A percentile compares a stretch with the other conserved stretches of the same genome.
Conservation (phyloP, 2,113 vertebrate species). For the Spizaetus ornatus region DNA sequence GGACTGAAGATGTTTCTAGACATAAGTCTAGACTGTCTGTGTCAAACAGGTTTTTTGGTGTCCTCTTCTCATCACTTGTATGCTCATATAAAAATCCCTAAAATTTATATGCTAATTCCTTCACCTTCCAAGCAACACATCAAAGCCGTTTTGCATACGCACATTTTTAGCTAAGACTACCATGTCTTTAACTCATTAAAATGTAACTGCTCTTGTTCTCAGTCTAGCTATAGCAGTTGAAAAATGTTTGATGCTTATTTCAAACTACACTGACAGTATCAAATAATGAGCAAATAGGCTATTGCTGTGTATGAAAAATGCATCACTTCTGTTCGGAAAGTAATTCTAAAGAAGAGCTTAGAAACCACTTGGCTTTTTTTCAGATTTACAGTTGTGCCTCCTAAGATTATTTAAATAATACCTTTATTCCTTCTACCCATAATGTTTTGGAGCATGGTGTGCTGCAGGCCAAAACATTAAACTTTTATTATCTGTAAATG, state of each 20-base stretch:
- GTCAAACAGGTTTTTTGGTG: background rate
- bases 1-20: background rate
- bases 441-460: background rate
- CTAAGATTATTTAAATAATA: background rate
- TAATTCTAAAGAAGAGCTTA: background rate
- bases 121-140: background rate
- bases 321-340: background rate
- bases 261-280: background rate
- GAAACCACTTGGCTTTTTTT: background rate
- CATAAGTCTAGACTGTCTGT: background rate
- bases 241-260: background rate
- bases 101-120: background rate
- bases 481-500: background rate
- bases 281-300: background rate
- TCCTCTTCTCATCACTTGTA: background rate
- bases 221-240: background rate
- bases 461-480: background rate
- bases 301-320: background rate
- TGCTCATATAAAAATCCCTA: background rate
- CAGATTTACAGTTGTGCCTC: background rate
- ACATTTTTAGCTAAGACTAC: background rate
- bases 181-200: background rate
- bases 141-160: background rate
- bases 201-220: background rate
- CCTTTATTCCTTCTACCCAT: background rate